Percentiles rank a stretch among this genome's conserved stretches.
These are phyloP conservation scores for Halictus quadricinctus DNA, from an alignment of 2,888 invertebrate species.

Conservation along the genomic window DNA sequence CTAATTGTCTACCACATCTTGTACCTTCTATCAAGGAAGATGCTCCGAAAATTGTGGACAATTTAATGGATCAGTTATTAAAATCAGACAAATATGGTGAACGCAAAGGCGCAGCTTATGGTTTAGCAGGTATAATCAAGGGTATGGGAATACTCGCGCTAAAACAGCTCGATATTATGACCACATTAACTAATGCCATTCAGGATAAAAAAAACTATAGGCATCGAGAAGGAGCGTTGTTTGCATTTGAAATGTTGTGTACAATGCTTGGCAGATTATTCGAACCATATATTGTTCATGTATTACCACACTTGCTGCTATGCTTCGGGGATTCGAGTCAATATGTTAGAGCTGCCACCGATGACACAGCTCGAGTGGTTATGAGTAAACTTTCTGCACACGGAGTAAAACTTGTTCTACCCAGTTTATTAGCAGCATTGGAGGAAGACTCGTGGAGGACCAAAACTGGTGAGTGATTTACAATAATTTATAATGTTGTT, in stretches of 20 bases:
- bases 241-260: conserved; percentile 98
- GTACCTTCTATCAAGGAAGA: conserved; percentile 96
- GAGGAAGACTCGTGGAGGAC: conserved; percentile 99
- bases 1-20: conserved; percentile 96
- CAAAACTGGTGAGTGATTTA: conserved; percentile 88
- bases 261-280: conserved; percentile 97
- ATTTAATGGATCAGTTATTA: conserved; percentile 92
- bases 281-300: conserved; percentile 99
- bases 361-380: conserved; percentile 97
- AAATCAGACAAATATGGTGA: conserved; percentile 97
- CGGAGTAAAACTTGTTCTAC: conserved; percentile 98
- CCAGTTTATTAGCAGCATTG: conserved; percentile 94
- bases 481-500: conserved; percentile 1
- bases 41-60: conserved; percentile 93
- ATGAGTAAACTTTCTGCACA: conserved; percentile 97
- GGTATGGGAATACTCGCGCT: conserved; percentile 97
- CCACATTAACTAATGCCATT: conserved; percentile 94
- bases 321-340: conserved; percentile 98
- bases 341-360: conserved; percentile 97
- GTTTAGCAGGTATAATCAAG: conserved; percentile 97
- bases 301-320: conserved; percentile 95
- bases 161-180: conserved; percentile 98
- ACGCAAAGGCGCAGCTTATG: conserved; percentile 97
- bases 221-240: conserved; percentile 96
- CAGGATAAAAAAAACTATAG: conserved; percentile 98